These are phyloP conservation scores for Isichthys henryi DNA, from an alignment of 2,113 vertebrate species.

Conservation along the genomic window DNA sequence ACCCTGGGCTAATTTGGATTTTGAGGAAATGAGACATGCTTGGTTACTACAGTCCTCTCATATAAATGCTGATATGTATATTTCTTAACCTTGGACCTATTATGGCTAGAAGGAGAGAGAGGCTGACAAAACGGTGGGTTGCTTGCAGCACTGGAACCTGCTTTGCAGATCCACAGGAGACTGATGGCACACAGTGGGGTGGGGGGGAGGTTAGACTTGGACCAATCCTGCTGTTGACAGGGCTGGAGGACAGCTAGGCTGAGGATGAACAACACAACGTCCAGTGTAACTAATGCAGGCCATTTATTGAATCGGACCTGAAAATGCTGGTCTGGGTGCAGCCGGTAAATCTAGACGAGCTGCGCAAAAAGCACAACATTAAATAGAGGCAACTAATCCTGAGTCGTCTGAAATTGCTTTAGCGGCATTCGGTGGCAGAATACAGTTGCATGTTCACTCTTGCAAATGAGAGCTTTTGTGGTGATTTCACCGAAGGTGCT, in stretches of 20 bases:
- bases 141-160: neutral
- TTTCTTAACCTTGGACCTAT: neutral
- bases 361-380: neutral
- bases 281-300: slow-evolving; percentile 45
- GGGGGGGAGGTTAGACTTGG: neutral
- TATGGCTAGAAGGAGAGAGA: neutral
- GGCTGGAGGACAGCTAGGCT: neutral
- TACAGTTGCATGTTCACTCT: slow-evolving; percentile 4
- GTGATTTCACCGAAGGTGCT: neutral
- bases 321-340: slow-evolving; percentile 43
- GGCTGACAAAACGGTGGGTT: neutral
- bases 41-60: neutral
- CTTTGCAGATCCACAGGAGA: neutral
- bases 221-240: neutral
- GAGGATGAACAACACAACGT: slow-evolving; percentile 19
- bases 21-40: slow-evolving; percentile 2
- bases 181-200: neutral
- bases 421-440: slow-evolving; percentile 24
- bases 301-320: slow-evolving; percentile 55
- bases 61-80: neutral
- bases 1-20: slow-evolving; percentile 10
- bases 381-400: slow-evolving; percentile 20
- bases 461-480: slow-evolving; percentile 32
- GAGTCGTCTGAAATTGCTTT: slow-evolving; percentile 23
- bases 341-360: neutral